Conservation (phyloP, 2,113 vertebrate genomes). For the Diphyllodes magnificus region DNA sequence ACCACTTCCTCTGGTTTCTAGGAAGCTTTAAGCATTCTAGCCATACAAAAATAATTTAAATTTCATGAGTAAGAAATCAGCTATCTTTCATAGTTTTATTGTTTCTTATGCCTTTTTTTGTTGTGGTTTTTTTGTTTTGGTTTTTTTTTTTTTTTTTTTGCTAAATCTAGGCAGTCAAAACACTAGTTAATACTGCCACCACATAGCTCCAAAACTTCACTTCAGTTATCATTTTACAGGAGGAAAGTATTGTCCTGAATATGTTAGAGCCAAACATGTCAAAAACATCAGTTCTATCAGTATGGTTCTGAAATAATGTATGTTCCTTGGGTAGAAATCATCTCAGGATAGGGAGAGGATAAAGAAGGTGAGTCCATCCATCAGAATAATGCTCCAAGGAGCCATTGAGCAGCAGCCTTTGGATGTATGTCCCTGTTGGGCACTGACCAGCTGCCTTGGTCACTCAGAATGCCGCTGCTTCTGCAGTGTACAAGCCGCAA, state of each 20-base stretch:
- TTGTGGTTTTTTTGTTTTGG: too few species aligned
- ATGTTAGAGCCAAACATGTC: background rate
- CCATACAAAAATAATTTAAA: background rate
- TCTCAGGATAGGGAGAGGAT: rapidly evolving
- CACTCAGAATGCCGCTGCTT: background rate
- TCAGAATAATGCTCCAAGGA: background rate
- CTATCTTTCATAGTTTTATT: background rate
- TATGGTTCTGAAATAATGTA: background rate
- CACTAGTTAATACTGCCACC: background rate
- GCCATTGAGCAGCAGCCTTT: background rate
- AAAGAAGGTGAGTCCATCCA: background rate
- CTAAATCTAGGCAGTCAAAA: background rate
- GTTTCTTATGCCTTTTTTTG: background rate
- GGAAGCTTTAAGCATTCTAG: background rate
- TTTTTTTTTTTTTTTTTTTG: background rate
- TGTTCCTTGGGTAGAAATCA: background rate
- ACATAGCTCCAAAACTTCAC: background rate
- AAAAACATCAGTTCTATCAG: background rate
- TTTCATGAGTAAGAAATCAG: background rate
- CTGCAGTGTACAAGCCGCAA: background rate
- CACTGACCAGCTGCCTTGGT: background rate
- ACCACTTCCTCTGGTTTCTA: slow-evolving; percentile 9
- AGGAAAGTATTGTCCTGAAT: background rate
- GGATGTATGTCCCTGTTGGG: background rate
- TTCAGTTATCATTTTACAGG: background rate